phyloP scores from a whole-genome alignment of 2,888 invertebrate species.

The Zeuzera pyrina region DNA sequence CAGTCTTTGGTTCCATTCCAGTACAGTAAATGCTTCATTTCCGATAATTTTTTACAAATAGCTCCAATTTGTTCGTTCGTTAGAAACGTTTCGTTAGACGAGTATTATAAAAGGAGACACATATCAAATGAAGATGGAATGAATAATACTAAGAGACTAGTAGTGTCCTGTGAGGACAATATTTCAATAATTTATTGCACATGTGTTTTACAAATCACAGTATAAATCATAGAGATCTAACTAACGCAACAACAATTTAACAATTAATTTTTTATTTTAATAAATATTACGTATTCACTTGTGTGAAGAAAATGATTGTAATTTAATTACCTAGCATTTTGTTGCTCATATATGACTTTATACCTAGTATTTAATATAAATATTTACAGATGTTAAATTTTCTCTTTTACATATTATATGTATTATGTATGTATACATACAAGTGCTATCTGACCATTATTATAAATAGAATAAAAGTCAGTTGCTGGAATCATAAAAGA shows the following conservation, averaged over 20 bases:
- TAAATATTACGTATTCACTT: no score
- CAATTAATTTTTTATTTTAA: no score
- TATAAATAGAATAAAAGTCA: no score
- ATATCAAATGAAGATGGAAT: constrained; percentile 28
- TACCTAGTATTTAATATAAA: no score
- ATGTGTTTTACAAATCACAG: constrained; percentile 52
- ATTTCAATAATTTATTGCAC: constrained; percentile 45
- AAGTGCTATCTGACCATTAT: no score
- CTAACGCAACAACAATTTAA: neutral
- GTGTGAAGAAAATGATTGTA: no score
- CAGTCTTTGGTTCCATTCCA: constrained; percentile 65
- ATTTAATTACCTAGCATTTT: no score
- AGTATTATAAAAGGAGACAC: constrained; percentile 26
- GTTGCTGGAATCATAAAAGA: no score
- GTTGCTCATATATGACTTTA: no score
- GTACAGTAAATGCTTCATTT: constrained; percentile 40
- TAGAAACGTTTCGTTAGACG: constrained; percentile 15
- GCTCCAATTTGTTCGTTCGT: constrained; percentile 28
- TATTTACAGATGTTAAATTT: no score
- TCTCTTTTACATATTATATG: no score
- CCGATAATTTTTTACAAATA: constrained; percentile 6
- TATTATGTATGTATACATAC: no score
- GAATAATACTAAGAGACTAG: constrained; percentile 27
- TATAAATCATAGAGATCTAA: constrained; percentile 13
- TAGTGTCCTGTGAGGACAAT: constrained; percentile 29